Base-by-base conservation (phyloP, 2,113 vertebrate genomes). In the Monarcha castaneiventris region DNA sequence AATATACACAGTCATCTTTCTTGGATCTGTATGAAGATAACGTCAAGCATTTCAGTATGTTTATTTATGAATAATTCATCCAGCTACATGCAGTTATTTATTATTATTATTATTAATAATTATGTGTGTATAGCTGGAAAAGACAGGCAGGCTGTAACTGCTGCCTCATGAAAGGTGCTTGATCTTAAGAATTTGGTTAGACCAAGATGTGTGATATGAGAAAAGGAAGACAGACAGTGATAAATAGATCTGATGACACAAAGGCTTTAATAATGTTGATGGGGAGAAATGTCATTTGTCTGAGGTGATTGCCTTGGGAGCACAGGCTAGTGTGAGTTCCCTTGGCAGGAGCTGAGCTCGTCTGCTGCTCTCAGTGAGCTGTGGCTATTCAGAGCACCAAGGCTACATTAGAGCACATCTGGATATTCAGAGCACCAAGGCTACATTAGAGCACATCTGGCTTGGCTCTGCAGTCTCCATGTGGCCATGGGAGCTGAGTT, bases 21-120 rank as follows among this genome's bases (percentile, higher is more conserved):
- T 89, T 90, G 84, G 94, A 39, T 95, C 71, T 66, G 77, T 62
- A 80, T 76, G 77, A 87, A 93, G 89, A 93, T 91, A 90, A 64
- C 10, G 66, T 79, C 84, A 91, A 90, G 52, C 59, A 90, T 78
- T 91, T 83, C 80, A 78, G 43, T 82, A 37, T 54, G 77, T 94
- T 87, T 46, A n/a, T 39, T 96, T 87, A 96, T 93, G 79, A 96
- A 97, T 96, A 96, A 96, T 96, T 96, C 87, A 97, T 94, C 75
- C 39, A 55, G 43, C 67, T 89, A 59, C 63, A 67, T 58, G 62
- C 56, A 54, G 58, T 76, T 94, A 73, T 96, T 94, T 93, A 63
- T 94, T 94, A 64, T 74, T 90, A 71, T 73, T 87, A 61, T 87
- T 94, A 94, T 84, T 96, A 96, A 94, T 91, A 44, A 44, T 10